Evolutionary conservation across 2,113 vertebrate species (phyloP).

Genomic region (Entosphenus tridentatus): DNA sequence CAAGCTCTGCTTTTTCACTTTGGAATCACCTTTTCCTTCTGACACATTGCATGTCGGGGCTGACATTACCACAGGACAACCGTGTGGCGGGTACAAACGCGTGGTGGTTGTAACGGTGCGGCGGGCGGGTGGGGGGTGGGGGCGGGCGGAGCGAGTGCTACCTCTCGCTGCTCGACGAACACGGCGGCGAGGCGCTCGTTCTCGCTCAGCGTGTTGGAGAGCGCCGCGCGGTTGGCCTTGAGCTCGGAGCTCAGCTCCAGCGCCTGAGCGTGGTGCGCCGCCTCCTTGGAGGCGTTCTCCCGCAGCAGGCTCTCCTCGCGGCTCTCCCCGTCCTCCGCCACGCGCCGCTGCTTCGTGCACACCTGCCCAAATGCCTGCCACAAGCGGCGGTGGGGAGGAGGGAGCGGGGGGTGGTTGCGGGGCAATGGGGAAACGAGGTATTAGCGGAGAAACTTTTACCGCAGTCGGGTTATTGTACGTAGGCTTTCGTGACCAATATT

Average conservation of each 20-base stretch:
- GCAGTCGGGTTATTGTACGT: too few relatives aligned
- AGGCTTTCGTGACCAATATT: too few relatives aligned
- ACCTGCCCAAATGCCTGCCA: slow-evolving; percentile 79
- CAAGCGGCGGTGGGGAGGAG: neutral
- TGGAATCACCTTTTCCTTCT: too few relatives aligned
- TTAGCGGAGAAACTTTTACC: too few relatives aligned
- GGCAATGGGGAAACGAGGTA: too few relatives aligned
- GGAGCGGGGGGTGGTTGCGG: too few relatives aligned
- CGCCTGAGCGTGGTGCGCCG: slow-evolving; percentile 60
- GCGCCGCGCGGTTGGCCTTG: slow-evolving; percentile 40
- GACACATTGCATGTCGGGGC: too few relatives aligned
- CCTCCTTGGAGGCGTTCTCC: slow-evolving; percentile 83
- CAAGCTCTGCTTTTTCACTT: too few relatives aligned
- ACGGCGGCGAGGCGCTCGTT: slow-evolving; percentile 48
- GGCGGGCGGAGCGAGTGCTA: slow-evolving; percentile 17
- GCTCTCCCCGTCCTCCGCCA: slow-evolving; percentile 76
- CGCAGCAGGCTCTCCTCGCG: slow-evolving; percentile 78
- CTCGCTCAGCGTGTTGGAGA: slow-evolving; percentile 56
- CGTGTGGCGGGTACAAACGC: too few relatives aligned
- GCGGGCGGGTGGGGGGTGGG: too few relatives aligned
- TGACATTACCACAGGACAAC: too few relatives aligned
- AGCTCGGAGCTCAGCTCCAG: slow-evolving; percentile 70
- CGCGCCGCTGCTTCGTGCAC: slow-evolving; percentile 82
- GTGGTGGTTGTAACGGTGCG: too few relatives aligned
- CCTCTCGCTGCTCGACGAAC: slow-evolving; percentile 60